A percentile compares a stretch with the other conserved stretches of the same genome.
phyloP scores from a whole-genome alignment of 1,140 invertebrate genomes.

The Nylanderia fulva region DNA sequence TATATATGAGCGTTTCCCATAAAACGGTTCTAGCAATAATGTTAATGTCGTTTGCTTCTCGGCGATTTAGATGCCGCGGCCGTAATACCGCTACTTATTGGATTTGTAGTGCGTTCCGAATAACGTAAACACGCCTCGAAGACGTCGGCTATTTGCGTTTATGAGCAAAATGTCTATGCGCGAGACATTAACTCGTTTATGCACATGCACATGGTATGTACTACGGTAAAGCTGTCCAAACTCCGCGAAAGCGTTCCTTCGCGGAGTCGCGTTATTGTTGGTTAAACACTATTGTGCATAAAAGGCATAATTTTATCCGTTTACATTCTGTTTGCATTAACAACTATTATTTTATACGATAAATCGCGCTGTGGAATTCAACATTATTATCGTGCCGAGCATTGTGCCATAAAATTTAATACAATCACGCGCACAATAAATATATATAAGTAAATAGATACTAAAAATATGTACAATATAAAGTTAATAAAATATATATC shows the following conservation, averaged over 20 bases:
- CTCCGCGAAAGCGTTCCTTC: not conserved
- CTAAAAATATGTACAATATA: not conserved
- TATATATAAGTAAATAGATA: conserved; percentile 2
- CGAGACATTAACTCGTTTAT: conserved; percentile 28
- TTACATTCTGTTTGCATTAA: not conserved
- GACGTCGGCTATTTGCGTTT: conserved; percentile 3
- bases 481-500: not conserved
- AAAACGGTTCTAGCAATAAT: conserved; percentile 31
- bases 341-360: not conserved
- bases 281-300: not conserved
- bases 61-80: not conserved
- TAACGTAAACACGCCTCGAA: conserved; percentile 17
- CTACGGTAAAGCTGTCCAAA: conserved; percentile 26
- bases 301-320: not conserved
- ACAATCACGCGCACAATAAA: conserved; percentile 51
- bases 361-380: conserved; percentile 9
- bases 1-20: not conserved
- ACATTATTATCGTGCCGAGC: conserved; percentile 32
- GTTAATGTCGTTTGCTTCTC: conserved; percentile 19
- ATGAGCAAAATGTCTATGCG: conserved; percentile 25
- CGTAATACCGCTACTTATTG: conserved; percentile 37
- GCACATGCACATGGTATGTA: conserved; percentile 24
- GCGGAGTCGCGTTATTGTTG: not conserved
- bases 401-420: conserved; percentile 52
- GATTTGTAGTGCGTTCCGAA: not conserved